Conservation (phyloP, 2,888 invertebrate genomes). For the Andricus quercusramuli region DNA sequence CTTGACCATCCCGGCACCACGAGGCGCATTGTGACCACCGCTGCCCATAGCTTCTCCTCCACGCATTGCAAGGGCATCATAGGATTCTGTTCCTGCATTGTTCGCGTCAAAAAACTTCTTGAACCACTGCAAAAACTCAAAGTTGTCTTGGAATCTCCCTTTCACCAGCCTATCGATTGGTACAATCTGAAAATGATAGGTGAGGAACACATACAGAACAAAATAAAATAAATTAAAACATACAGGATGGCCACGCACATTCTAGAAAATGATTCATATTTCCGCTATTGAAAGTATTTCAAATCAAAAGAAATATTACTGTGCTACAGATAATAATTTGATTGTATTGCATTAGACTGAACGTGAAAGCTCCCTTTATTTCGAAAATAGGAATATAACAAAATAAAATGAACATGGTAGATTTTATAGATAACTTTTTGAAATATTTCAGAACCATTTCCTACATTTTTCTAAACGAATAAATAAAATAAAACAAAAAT, state of each 20-base stretch:
- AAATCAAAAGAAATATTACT: too few relatives aligned
- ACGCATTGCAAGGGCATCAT: constrained; percentile 93
- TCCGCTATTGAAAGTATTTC: not conserved
- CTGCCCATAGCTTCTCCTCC: constrained; percentile 92
- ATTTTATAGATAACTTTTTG: too few relatives aligned
- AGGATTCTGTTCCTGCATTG: constrained; percentile 93
- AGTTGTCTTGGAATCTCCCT: constrained; percentile 99
- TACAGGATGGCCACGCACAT: not conserved
- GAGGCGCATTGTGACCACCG: constrained; percentile 83
- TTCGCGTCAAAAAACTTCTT: constrained; percentile 99
- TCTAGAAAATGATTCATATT: not conserved
- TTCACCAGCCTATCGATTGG: constrained; percentile 99
- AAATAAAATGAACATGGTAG: too few relatives aligned
- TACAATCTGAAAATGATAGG: constrained; percentile 87
- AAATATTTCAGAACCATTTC: too few relatives aligned
- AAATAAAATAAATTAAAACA: constrained; percentile 60
- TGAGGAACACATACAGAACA: constrained; percentile 61
- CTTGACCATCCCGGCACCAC: constrained; percentile 79
- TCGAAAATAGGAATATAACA: too few relatives aligned
- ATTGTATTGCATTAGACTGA: too few relatives aligned
- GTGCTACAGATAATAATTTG: too few relatives aligned
- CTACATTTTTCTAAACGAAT: too few relatives aligned
- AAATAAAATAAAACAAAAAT: too few relatives aligned
- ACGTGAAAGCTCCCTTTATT: too few relatives aligned
- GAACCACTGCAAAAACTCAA: constrained; percentile 99